These are phyloP conservation scores for Mormyrus hasselquistii DNA, from an alignment of 2,797 vertebrate species.

Conservation along the genomic window DNA sequence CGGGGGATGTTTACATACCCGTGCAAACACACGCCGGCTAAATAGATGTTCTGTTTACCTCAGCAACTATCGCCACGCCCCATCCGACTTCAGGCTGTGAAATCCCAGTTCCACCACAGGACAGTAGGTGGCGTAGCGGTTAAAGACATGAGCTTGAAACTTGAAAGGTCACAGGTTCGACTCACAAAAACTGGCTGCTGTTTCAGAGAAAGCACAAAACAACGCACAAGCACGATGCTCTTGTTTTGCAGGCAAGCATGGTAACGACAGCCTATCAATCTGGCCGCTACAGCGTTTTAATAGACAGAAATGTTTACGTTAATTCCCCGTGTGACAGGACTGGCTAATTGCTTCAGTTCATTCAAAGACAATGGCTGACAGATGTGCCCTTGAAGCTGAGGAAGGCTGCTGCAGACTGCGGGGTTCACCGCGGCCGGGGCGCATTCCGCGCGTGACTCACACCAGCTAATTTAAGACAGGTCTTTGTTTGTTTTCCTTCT, in stretches of 20 bases:
- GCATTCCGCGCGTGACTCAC: constrained; percentile 6
- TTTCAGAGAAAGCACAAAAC: background rate
- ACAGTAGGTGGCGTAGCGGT: background rate
- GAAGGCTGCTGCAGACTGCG: background rate
- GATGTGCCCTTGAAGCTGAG: background rate
- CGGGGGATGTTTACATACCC: constrained; percentile 15
- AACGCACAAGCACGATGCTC: background rate
- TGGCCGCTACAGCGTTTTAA: background rate
- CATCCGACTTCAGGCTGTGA: background rate
- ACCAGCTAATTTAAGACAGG: constrained; percentile 6
- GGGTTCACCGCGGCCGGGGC: background rate
- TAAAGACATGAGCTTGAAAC: background rate
- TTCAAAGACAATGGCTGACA: background rate
- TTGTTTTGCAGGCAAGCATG: background rate
- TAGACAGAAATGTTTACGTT: background rate
- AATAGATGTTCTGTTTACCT: constrained; percentile 16
- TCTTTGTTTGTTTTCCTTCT: background rate
- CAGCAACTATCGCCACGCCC: too few species aligned
- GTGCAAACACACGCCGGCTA: constrained; percentile 9
- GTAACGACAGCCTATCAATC: background rate
- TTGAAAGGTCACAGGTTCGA: background rate
- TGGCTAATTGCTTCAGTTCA: background rate
- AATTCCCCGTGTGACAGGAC: background rate
- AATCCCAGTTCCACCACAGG: background rate
- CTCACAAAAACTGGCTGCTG: background rate